Percentiles rank a stretch among this genome's conserved stretches.
Evolutionary conservation across 2,797 vertebrate genomes (phyloP).

Genomic region (Enoplosus armatus): DNA sequence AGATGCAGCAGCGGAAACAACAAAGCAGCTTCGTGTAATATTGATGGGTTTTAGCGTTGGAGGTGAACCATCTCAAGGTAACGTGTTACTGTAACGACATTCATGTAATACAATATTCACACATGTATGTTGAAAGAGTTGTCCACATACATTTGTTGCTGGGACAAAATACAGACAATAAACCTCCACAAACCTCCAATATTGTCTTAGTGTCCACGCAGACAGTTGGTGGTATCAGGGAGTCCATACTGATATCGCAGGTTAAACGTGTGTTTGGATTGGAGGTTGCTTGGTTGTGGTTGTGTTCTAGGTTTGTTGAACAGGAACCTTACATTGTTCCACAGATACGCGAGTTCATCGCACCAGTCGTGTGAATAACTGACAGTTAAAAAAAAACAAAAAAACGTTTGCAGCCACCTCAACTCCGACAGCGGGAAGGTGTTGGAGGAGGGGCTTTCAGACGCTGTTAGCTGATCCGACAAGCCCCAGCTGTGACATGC

Average conservation of each 20-base stretch:
- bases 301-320: too few relatives aligned
- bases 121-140: not conserved
- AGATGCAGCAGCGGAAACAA: slow-evolving; percentile 18
- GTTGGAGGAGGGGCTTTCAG: not conserved
- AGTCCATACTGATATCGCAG: too few relatives aligned
- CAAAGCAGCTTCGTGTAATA: not conserved
- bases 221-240: too few relatives aligned
- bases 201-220: too few relatives aligned
- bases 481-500: not conserved
- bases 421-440: too few relatives aligned
- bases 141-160: not conserved
- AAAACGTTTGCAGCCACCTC: not conserved
- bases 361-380: not conserved
- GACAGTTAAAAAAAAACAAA: too few relatives aligned
- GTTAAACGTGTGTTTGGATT: too few relatives aligned
- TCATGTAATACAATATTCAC: not conserved
- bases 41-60: not conserved
- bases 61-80: not conserved
- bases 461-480: not conserved
- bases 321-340: too few relatives aligned
- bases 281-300: too few relatives aligned
- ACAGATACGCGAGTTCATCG: too few relatives aligned
- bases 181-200: too few relatives aligned
- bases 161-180: not conserved
- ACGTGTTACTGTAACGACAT: not conserved